These are phyloP conservation scores for Morpho helenor DNA, from an alignment of 2,888 invertebrate species.

Conservation along the genomic window DNA sequence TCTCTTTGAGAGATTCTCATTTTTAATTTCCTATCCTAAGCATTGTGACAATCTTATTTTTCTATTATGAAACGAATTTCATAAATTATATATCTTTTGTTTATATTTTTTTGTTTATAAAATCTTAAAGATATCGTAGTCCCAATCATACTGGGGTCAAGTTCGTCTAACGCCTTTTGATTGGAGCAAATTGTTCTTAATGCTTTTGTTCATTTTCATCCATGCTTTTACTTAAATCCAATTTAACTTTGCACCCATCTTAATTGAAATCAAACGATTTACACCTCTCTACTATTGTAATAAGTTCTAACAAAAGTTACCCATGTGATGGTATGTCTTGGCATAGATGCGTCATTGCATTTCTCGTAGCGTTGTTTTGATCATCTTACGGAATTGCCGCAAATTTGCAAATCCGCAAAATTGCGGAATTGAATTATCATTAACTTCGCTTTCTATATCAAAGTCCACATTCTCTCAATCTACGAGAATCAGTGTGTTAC, in stretches of 20 bases:
- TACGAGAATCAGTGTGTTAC: too few relatives aligned
- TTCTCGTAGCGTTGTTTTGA: conserved; percentile 24
- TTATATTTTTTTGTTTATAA: too few relatives aligned
- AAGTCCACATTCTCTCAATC: conserved; percentile 9
- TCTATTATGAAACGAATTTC: too few relatives aligned
- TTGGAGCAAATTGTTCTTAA: conserved; percentile 55
- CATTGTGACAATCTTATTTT: too few relatives aligned
- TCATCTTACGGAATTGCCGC: conserved; percentile 20
- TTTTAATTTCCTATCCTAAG: too few relatives aligned
- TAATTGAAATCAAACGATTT: neutral
- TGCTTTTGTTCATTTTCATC: conserved; percentile 35
- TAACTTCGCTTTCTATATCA: conserved; percentile 21
- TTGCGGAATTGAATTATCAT: too few relatives aligned
- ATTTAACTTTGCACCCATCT: conserved; percentile 8
- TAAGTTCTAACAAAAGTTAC: conserved; percentile 1
- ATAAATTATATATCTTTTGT: too few relatives aligned
- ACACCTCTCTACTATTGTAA: conserved; percentile 1
- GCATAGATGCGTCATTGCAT: conserved; percentile 25
- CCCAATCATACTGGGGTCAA: conserved; percentile 45
- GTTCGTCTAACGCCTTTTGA: conserved; percentile 48
- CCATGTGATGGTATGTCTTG: neutral
- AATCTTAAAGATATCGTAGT: conserved; percentile 5
- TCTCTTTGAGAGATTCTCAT: too few relatives aligned
- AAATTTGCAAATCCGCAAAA: too few relatives aligned
- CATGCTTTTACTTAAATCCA: conserved; percentile 31